phyloP scores from a whole-genome alignment of 2,113 vertebrate species.

The Thomomys bottae region DNA sequence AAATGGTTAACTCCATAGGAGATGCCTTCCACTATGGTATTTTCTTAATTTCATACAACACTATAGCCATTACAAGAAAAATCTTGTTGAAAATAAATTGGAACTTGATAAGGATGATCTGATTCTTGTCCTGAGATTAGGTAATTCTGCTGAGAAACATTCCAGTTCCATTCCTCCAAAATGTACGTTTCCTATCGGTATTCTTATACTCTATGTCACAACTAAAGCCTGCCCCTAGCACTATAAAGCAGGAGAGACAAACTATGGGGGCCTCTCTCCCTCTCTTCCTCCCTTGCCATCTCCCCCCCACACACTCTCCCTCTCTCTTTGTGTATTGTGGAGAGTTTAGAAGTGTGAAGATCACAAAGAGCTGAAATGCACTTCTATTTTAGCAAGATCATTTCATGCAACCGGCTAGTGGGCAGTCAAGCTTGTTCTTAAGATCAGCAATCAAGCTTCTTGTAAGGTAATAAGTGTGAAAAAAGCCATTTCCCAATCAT shows the following conservation, averaged over 20 bases:
- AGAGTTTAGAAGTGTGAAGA: slow-evolving; percentile 42
- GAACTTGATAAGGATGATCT: neutral
- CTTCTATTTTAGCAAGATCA: neutral
- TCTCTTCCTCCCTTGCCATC: no score
- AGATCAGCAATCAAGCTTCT: neutral
- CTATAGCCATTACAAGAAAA: slow-evolving; percentile 17
- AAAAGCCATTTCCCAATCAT: slow-evolving; percentile 40
- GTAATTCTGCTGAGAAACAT: neutral
- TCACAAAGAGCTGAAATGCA: slow-evolving; percentile 36
- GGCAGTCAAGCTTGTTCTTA: neutral
- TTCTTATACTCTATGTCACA: neutral
- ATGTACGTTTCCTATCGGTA: neutral
- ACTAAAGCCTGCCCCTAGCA: neutral
- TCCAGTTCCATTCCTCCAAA: neutral
- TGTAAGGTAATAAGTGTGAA: neutral
- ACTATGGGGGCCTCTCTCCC: neutral
- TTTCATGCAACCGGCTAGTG: slow-evolving; percentile 32
- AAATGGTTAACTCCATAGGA: neutral
- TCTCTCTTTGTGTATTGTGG: neutral
- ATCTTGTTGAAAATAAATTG: neutral
- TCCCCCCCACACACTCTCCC: no score
- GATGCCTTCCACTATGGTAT: neutral
- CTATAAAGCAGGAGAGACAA: neutral
- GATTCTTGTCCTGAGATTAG: neutral
- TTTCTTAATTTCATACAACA: slow-evolving; percentile 43